These are phyloP conservation scores for Spialia ferax DNA, from an alignment of 2,888 invertebrate genomes.

Conservation along the genomic window DNA sequence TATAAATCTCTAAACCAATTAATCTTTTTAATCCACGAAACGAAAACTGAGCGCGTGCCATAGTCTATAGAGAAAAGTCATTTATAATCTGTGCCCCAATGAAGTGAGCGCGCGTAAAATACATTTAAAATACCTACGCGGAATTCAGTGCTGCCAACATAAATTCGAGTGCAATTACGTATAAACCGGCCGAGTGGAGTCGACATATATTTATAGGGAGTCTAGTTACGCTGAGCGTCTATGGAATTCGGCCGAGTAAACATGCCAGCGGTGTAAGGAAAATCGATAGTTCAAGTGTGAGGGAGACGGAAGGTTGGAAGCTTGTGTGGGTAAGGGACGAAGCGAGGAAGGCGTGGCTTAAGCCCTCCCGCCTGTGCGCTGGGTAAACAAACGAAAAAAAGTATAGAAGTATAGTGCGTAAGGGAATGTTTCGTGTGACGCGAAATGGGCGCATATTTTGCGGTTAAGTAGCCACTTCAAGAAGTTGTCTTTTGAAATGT, in stretches of 20 bases:
- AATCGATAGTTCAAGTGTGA: constrained; percentile 70
- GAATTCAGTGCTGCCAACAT: constrained; percentile 40
- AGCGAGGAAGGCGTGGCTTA: constrained; percentile 74
- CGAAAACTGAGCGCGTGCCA: constrained; percentile 33
- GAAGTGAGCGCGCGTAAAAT: constrained; percentile 45
- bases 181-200: constrained; percentile 63
- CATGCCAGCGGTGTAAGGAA: constrained; percentile 54
- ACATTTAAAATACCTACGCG: constrained; percentile 48
- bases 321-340: constrained; percentile 62
- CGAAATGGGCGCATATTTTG: constrained; percentile 39
- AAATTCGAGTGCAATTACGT: constrained; percentile 47
- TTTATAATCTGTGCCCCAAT: constrained; percentile 35
- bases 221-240: constrained; percentile 50
- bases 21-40: constrained; percentile 38
- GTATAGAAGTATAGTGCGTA: constrained; percentile 34
- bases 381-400: constrained; percentile 54
- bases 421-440: constrained; percentile 24
- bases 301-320: constrained; percentile 53
- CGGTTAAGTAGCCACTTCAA: constrained; percentile 36
- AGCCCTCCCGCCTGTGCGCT: constrained; percentile 66
- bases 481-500: constrained; percentile 35
- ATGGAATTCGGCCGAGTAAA: constrained; percentile 75
- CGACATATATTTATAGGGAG: constrained; percentile 59
- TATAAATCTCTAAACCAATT: constrained; percentile 36
- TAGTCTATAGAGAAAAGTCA: constrained; percentile 29